Evolutionary conservation across 2,113 vertebrate genomes (phyloP).

Genomic region (Thamnophis sirtalis): DNA sequence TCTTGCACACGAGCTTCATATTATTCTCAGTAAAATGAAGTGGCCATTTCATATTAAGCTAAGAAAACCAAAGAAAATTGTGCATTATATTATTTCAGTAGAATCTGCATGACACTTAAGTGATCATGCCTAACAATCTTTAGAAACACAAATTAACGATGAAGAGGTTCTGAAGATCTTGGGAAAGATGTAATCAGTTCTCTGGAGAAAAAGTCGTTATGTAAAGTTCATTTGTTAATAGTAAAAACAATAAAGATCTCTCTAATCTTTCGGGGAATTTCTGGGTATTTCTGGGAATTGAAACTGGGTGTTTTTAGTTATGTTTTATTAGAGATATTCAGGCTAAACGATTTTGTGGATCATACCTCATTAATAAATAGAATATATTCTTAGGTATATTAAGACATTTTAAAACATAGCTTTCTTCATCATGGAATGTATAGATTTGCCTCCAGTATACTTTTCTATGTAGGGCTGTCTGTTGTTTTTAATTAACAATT

Average conservation of each 20-base stretch:
- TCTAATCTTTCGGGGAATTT: not conserved
- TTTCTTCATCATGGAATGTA: not conserved
- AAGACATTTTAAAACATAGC: not conserved
- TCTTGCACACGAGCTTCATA: too few relatives aligned
- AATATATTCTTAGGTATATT: not conserved
- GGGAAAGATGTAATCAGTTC: not conserved
- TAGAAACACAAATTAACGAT: not conserved
- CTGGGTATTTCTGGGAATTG: not conserved
- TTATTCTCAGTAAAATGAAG: too few relatives aligned
- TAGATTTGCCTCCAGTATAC: not conserved
- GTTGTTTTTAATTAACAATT: not conserved
- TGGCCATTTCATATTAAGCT: not conserved
- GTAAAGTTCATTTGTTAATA: not conserved
- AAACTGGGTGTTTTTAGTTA: not conserved
- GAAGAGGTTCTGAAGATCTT: not conserved
- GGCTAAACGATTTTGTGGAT: not conserved
- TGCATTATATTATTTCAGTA: not conserved
- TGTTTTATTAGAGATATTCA: not conserved
- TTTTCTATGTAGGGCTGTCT: not conserved
- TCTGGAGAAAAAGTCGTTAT: not conserved
- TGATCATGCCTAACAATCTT: not conserved
- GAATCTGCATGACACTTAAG: not conserved
- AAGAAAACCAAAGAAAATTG: not conserved
- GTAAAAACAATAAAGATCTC: not conserved
- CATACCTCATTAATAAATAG: not conserved